Percentiles rank a stretch among this genome's conserved stretches.
Evolutionary conservation across 2,888 invertebrate genomes (phyloP).

Genomic region (Drosophila austrosaltans): DNA sequence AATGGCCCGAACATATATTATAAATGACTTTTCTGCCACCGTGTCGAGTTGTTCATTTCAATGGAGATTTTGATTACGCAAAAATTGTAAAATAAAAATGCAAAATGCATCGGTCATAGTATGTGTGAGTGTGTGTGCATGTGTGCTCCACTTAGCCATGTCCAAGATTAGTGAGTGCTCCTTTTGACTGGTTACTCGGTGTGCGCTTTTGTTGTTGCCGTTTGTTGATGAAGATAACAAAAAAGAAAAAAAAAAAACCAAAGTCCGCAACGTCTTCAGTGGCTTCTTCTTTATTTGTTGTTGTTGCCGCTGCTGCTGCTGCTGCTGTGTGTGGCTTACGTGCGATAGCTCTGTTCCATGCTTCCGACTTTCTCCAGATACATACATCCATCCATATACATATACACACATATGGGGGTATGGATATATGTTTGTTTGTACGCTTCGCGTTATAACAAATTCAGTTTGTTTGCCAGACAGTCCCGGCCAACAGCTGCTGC

Average conservation of each 20-base stretch:
- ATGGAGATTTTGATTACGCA: conserved; percentile 64
- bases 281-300: conserved; percentile 64
- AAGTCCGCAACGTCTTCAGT: conserved; percentile 38
- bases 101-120: conserved; percentile 25
- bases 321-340: conserved; percentile 54
- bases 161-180: conserved; percentile 46
- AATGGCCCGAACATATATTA: conserved; percentile 45
- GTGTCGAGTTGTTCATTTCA: conserved; percentile 42
- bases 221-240: conserved; percentile 50
- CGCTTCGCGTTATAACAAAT: conserved; percentile 69
- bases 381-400: conserved; percentile 34
- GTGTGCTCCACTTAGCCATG: conserved; percentile 64
- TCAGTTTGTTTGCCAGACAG: conserved; percentile 58
- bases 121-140: conserved; percentile 35
- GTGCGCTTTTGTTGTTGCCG: conserved; percentile 39
- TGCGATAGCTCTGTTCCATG: conserved; percentile 57
- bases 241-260: conserved; percentile 22
- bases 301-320: conserved; percentile 32
- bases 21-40: conserved; percentile 46
- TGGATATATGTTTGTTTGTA: conserved; percentile 33
- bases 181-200: conserved; percentile 35
- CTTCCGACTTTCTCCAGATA: conserved; percentile 74
- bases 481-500: conserved; percentile 51
- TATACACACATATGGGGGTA: background rate
- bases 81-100: conserved; percentile 39